Evolutionary conservation across 2,888 invertebrate species (phyloP), one percentile per base, ranked within the genome.

Genomic region (Ophion costatus): DNA sequence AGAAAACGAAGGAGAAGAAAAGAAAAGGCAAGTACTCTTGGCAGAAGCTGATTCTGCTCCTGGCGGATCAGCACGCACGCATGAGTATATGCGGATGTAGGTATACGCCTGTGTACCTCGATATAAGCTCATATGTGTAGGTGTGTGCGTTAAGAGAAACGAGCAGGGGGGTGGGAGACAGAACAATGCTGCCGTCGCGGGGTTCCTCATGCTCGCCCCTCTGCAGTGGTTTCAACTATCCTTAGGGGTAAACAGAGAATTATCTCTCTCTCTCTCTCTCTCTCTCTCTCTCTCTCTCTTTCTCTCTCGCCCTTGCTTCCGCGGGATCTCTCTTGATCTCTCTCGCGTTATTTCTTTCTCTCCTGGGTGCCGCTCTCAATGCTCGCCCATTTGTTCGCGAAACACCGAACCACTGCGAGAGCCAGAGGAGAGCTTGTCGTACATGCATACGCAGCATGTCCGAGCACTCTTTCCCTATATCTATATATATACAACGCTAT

Each of bases 361-460:
- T 57, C 45, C 81, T 59, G 76, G 89, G 90, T 91, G 90, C 91
- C 90, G 90, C 78, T 88, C 87, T 86, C 88, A 89, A 90, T 90
- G 91, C 91, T 92, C 92, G 89, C 92, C 92, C 92, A 93, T 93
- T 93, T 93, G 93, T 93, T 93, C 92, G 89, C 90, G 88, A 92
- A 92, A 92, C 92, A 91, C 93, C 91, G 91, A 91, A 90, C 90
- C 38, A 66, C 71, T 56, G 57, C 89, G 90, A 89, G 87, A 83
- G 82, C 84, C 85, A 75, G 73, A 64, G 80, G 24, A 63, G 67
- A 82, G 80, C 87, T 85, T 85, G 87, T 87, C 84, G 66, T 84
- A 88, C 87, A 87, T 79, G 85, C 87, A 86, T 86, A 86, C 87
- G 82, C 84, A 59, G 70, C 86, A 84, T 86, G 87, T 86, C 83